phyloP scores from a whole-genome alignment of 2,113 vertebrate species.

The chimpanzee (Pan troglodytes) region NHGRI_mPanTro3-v2.1_pri NC_072402.2:17850001-17850500 shows the following conservation, averaged over 20 bases:
- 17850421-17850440: not conserved
- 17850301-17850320: not conserved
- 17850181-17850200: not conserved
- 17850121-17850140: not conserved
- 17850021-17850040: not conserved
- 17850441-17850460: not conserved
- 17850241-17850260: no score
- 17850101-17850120: not conserved
- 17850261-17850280: not conserved
- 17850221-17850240: not conserved
- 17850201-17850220: not conserved
- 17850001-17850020: not conserved
- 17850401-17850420: not conserved
- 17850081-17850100: not conserved
- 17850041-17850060: not conserved
- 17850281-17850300: not conserved
- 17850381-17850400: not conserved
- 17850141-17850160: not conserved
- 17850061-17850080: not conserved
- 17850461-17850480: not conserved
- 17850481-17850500: not conserved
- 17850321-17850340: not conserved
- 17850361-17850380: not conserved
- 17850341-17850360: not conserved
- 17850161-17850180: not conserved